Base-by-base conservation (phyloP, 2,888 invertebrate species). In the Spilarctia lutea region DNA sequence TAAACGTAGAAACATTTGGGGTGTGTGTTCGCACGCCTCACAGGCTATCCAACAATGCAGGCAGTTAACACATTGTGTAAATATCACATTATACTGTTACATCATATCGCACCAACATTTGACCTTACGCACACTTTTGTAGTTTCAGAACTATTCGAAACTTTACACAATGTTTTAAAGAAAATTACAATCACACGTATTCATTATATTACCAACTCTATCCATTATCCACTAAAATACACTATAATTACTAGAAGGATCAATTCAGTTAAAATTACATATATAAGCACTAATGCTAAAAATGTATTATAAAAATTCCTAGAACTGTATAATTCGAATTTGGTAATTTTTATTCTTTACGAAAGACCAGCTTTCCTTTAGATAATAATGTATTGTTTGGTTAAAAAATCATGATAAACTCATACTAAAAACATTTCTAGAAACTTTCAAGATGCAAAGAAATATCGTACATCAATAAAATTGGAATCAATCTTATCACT, bases 291-390 rank as follows among this genome's bases (percentile, higher is more conserved):
- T 76, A 76, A 74, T 18, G 69, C 63, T 71, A 75, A 45, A 48
- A 45, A 48, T 20, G 30, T 71, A 75, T 63, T 67, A 75, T 30
- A 39, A 71, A 71, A 52, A 68, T 63, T 63, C 8, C n/a, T 70
- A 70, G 18, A n/a, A 72, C 20, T 68, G 70, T 73, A 74, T 65
- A 73, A 68, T 75, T 16, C 68, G 74, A 77, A 63, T 60, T 76
- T 80, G 73, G 72, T 76, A 69, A 73, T 67, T 33, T 33, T 30
- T 16, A 65, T 65, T 65, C 60, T 68, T 71, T 73, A 66, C 73
- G 81, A 82, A 84, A 83, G 84, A 72, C 84, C 84, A 78, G 84
- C 84, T 85, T 85, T 52, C 82, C 71, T 71, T 75, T 56, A 72
- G 73, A 71, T 72, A 75, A 74, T 74, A 48, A 65, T 16, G n/a